Evolutionary conservation across 2,888 invertebrate genomes (phyloP).

Genomic region (Synanthedon myopaeformis): DNA sequence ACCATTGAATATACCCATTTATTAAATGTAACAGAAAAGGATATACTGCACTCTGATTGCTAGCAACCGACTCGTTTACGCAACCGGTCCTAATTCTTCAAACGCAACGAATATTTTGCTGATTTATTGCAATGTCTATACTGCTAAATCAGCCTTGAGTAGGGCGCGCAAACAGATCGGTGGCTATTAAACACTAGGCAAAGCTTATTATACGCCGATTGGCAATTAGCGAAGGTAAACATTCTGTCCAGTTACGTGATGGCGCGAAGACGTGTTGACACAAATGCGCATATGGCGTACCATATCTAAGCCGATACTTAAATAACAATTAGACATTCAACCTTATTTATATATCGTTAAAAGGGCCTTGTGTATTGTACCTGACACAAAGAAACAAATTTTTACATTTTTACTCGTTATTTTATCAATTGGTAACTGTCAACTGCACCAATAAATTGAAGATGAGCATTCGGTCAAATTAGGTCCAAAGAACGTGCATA

Average conservation of each 20-base stretch:
- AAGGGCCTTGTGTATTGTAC: no score
- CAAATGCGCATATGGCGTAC: constrained; percentile 9
- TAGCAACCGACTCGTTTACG: not conserved
- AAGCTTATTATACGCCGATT: constrained; percentile 38
- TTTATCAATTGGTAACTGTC: no score
- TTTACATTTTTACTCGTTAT: no score
- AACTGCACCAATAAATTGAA: no score
- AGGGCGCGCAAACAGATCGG: constrained; percentile 41
- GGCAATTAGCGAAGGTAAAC: constrained; percentile 58
- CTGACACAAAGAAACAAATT: no score
- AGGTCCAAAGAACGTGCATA: not conserved
- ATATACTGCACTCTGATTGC: constrained; percentile 17
- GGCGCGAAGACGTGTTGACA: constrained; percentile 18
- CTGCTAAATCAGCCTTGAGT: constrained; percentile 24
- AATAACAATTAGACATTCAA: no score
- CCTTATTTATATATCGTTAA: no score
- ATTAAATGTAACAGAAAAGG: constrained; percentile 24
- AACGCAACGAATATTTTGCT: not conserved
- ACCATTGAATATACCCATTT: constrained; percentile 34
- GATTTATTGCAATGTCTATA: no score
- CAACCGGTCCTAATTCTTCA: not conserved
- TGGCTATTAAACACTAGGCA: constrained; percentile 47
- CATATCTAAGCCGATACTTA: no score
- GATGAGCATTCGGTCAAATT: no score
- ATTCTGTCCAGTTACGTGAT: constrained; percentile 40